Percentiles rank a stretch among this genome's conserved stretches.
Conservation (phyloP, 2,888 invertebrate genomes). For the Lacanobia wlatinum region DNA sequence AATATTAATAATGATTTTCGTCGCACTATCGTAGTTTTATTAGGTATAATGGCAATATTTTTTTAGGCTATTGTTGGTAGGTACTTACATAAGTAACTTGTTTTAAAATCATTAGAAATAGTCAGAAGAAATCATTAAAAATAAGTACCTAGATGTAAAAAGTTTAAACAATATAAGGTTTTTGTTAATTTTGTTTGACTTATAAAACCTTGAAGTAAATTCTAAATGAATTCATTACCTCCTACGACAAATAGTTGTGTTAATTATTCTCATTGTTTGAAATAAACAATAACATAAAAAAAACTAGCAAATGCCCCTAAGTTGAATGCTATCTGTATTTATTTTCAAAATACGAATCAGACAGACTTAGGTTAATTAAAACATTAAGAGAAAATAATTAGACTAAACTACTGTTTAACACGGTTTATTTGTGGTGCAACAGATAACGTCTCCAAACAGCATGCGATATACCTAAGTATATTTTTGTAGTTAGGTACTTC, state of each 20-base stretch:
- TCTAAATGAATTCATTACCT: background rate
- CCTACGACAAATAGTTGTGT: background rate
- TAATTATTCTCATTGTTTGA: constrained; percentile 20
- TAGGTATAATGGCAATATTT: background rate
- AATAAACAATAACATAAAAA: background rate
- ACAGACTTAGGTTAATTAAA: background rate
- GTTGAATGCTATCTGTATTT: background rate
- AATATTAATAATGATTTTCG: constrained; percentile 16
- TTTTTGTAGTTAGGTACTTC: background rate
- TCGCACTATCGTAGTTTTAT: background rate
- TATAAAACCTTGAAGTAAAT: background rate
- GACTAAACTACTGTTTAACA: background rate
- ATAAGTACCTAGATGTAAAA: background rate
- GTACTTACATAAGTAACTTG: background rate
- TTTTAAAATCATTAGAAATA: background rate
- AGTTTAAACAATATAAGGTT: background rate
- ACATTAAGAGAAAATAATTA: constrained; percentile 4
- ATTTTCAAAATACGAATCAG: background rate
- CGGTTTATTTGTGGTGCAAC: constrained; percentile 13
- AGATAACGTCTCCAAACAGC: constrained; percentile 25
- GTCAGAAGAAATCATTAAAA: constrained; percentile 6
- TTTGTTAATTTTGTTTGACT: background rate
- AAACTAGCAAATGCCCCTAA: too few species aligned
- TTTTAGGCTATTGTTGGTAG: background rate
- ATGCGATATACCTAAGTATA: background rate